These are phyloP conservation scores for Muscicapa adusta DNA, from an alignment of 2,113 vertebrate genomes.

Conservation along the genomic window DNA sequence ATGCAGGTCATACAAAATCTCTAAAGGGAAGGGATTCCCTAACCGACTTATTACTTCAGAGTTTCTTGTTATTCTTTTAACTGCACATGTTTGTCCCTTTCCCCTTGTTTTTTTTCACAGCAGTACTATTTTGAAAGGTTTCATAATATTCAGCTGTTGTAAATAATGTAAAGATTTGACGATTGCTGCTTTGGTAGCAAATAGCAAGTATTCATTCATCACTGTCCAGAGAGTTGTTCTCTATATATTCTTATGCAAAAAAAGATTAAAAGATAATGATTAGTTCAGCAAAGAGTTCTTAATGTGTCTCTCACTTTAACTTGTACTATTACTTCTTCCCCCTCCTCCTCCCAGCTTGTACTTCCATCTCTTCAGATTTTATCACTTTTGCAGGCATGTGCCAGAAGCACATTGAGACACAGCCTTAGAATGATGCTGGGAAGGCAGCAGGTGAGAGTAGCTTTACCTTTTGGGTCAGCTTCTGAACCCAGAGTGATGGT, in stretches of 20 bases:
- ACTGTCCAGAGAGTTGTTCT: neutral
- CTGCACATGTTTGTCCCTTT: neutral
- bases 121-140: neutral
- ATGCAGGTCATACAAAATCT: neutral
- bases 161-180: neutral
- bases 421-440: neutral
- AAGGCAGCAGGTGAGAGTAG: no score
- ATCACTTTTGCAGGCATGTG: rapidly evolving
- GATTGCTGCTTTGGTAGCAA: neutral
- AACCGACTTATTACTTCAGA: neutral
- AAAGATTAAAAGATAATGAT: neutral
- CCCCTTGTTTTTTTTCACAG: neutral
- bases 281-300: neutral
- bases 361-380: neutral
- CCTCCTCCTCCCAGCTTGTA: neutral
- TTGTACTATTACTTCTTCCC: neutral
- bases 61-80: neutral
- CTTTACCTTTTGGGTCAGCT: neutral
- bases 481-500: neutral
- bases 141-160: neutral
- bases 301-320: neutral
- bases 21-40: neutral
- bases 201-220: neutral
- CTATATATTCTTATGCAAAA: neutral
- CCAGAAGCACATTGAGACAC: neutral